Conservation (phyloP, 2,888 invertebrate genomes). For the Temnothorax rugatulus region DNA sequence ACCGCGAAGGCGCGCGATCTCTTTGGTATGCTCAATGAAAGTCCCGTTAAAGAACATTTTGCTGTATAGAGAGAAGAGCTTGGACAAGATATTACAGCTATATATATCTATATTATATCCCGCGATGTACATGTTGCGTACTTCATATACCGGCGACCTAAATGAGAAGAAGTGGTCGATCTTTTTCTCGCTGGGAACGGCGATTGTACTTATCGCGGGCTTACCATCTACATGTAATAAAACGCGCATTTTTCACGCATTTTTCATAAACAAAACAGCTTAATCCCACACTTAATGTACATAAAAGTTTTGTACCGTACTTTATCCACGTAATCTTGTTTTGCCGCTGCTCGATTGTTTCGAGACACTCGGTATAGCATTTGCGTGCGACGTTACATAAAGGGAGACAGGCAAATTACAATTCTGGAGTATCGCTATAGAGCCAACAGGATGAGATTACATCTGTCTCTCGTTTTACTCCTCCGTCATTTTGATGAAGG, state of each 20-base stretch:
- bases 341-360: background rate
- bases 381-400: background rate
- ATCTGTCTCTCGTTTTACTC: background rate
- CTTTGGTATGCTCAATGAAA: constrained; percentile 54
- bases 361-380: background rate
- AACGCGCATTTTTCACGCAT: background rate
- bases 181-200: constrained; percentile 10
- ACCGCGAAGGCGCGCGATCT: constrained; percentile 50
- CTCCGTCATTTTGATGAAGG: background rate
- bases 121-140: background rate
- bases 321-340: background rate
- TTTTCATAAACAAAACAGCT: constrained; percentile 17
- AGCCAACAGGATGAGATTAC: background rate
- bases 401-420: background rate
- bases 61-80: constrained; percentile 7
- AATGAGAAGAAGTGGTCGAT: background rate
- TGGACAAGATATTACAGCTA: constrained; percentile 26
- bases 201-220: constrained; percentile 9
- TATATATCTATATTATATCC: background rate
- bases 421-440: background rate
- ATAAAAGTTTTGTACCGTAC: background rate
- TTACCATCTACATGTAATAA: constrained; percentile 16
- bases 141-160: constrained; percentile 18
- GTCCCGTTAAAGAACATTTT: constrained; percentile 50
- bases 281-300: background rate